These are phyloP conservation scores for Malurus melanocephalus DNA, from an alignment of 2,113 vertebrate genomes.

Conservation along the genomic window DNA sequence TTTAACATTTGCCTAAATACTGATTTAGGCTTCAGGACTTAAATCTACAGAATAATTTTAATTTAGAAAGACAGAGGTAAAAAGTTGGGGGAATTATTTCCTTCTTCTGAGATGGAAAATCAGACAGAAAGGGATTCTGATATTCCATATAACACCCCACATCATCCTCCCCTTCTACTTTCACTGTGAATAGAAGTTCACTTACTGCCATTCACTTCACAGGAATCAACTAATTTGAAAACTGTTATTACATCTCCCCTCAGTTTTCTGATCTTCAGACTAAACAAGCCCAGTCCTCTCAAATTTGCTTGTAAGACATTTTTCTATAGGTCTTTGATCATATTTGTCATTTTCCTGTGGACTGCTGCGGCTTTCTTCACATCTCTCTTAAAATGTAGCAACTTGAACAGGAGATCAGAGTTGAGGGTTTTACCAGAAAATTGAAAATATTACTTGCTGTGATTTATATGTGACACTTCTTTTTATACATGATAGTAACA, in stretches of 20 bases:
- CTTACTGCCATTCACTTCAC: background rate
- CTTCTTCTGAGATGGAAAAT: background rate
- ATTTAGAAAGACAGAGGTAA: background rate
- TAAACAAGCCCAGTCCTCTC: background rate
- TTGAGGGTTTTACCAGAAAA: background rate
- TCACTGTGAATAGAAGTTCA: background rate
- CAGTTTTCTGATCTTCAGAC: constrained; percentile 18
- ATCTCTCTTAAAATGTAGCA: constrained; percentile 7
- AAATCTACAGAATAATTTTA: background rate
- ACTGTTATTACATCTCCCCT: background rate
- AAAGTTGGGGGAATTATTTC: background rate
- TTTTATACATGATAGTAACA: background rate
- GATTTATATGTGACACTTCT: background rate
- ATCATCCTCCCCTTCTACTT: background rate
- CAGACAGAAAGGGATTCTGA: background rate
- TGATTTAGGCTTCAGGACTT: background rate
- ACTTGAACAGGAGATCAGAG: background rate
- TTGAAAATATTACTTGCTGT: background rate
- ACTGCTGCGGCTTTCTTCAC: background rate
- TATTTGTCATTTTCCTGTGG: constrained; percentile 16
- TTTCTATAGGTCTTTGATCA: constrained; percentile 25
- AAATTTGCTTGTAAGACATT: constrained; percentile 24
- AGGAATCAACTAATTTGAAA: constrained; percentile 18
- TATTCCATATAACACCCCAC: background rate
- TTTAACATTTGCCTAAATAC: constrained; percentile 12